These are phyloP conservation scores for Graphium colonna DNA, from an alignment of 2,888 invertebrate genomes.

Conservation along the genomic window DNA sequence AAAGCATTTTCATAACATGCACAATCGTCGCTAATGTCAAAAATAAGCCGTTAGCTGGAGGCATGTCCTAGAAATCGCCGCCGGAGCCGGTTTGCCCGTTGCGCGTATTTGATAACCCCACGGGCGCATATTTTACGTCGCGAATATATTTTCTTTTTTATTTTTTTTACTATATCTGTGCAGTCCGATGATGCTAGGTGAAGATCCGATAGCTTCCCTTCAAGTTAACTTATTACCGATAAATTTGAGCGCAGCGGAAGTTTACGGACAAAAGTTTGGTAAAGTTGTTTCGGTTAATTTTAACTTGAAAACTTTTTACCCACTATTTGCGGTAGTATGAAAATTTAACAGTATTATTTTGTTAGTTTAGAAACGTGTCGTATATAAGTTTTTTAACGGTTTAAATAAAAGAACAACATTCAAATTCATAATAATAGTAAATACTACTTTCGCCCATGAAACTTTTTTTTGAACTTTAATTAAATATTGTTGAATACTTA, in stretches of 20 bases:
- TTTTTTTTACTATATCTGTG: not conserved
- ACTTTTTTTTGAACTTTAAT: too few relatives aligned
- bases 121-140: slow-evolving; percentile 19
- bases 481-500: too few relatives aligned
- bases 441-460: too few relatives aligned
- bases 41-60: too few relatives aligned
- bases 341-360: too few relatives aligned
- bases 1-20: too few relatives aligned
- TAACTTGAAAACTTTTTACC: not conserved
- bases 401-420: too few relatives aligned
- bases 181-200: not conserved
- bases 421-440: too few relatives aligned
- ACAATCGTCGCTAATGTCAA: too few relatives aligned
- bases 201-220: not conserved
- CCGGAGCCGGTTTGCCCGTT: slow-evolving; percentile 28
- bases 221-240: not conserved
- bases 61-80: too few relatives aligned
- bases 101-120: slow-evolving; percentile 22
- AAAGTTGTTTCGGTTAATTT: not conserved
- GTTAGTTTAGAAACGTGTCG: too few relatives aligned
- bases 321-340: not conserved
- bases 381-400: too few relatives aligned
- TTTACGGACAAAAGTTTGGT: not conserved
- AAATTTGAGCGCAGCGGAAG: not conserved
- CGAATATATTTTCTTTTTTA: slow-evolving; percentile 1